phyloP scores from a whole-genome alignment of 2,113 vertebrate species.

The Sinocyclocheilus anshuiensis region DNA sequence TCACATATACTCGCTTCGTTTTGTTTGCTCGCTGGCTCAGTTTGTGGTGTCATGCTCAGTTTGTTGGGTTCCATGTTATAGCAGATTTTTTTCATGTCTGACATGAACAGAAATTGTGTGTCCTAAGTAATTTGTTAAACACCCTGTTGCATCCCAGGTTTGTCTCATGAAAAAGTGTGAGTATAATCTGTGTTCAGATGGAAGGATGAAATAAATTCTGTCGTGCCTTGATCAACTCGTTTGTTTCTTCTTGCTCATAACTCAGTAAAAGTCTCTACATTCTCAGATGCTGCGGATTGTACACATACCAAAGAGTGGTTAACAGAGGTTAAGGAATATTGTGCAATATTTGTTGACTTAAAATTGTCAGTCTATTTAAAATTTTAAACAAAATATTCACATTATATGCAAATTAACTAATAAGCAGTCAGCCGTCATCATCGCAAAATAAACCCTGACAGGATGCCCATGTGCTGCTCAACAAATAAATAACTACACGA shows the following conservation, averaged over 20 bases:
- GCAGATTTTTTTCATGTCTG: conserved; percentile 16
- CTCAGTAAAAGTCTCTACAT: not conserved
- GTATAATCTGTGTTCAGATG: not conserved
- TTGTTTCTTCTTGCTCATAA: not conserved
- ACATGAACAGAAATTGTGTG: conserved; percentile 36
- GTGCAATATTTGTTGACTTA: not conserved
- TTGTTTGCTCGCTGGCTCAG: not conserved
- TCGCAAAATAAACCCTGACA: not conserved
- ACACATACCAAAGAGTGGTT: not conserved
- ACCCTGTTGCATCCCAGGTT: not conserved
- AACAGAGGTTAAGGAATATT: not conserved
- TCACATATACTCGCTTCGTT: not conserved
- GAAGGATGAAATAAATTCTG: conserved; percentile 3
- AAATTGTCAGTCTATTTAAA: not conserved
- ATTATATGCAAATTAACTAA: not conserved
- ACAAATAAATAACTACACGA: not conserved
- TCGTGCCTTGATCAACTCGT: not conserved
- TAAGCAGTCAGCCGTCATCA: not conserved
- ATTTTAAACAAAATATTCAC: not conserved
- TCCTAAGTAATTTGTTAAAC: conserved; percentile 44
- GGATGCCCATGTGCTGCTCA: not conserved
- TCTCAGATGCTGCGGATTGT: not conserved
- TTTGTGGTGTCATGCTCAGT: not conserved
- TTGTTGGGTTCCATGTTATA: conserved; percentile 10
- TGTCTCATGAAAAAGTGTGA: not conserved